These are phyloP conservation scores for Elysia crispata DNA, from an alignment of 2,888 invertebrate genomes.

Conservation along the genomic window DNA sequence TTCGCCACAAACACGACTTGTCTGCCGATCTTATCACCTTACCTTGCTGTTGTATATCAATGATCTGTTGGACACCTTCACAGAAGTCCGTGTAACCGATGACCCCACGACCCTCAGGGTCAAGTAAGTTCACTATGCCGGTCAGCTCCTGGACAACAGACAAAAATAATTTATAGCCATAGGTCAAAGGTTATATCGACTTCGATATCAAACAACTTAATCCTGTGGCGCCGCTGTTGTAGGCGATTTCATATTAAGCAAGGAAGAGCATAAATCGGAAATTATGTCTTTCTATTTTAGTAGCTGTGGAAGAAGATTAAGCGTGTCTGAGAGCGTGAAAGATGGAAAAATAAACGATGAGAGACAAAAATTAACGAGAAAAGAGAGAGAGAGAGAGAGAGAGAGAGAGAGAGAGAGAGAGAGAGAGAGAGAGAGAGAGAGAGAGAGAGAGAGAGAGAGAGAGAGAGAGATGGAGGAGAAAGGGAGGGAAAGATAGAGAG, in stretches of 20 bases:
- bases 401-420: slow-evolving; percentile 45
- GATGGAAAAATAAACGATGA: slow-evolving; percentile 37
- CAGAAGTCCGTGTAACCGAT: slow-evolving; percentile 80
- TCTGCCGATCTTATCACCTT: not conserved
- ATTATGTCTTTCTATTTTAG: too few species aligned
- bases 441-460: slow-evolving; percentile 21
- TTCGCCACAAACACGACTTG: too few species aligned
- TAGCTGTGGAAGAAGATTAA: too few species aligned
- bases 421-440: slow-evolving; percentile 33
- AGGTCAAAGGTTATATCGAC: too few species aligned
- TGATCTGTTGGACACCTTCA: slow-evolving; percentile 77
- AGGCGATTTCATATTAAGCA: too few species aligned
- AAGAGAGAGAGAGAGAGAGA: slow-evolving; percentile 38
- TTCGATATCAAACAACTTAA: too few species aligned
- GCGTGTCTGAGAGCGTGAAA: slow-evolving; percentile 29
- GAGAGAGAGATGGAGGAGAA: not conserved
- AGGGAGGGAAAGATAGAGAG: not conserved
- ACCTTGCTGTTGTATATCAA: slow-evolving; percentile 66
- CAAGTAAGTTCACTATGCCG: slow-evolving; percentile 79
- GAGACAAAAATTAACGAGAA: slow-evolving; percentile 22
- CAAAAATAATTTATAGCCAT: slow-evolving; percentile 1
- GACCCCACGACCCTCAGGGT: slow-evolving; percentile 81
- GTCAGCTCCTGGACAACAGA: slow-evolving; percentile 78
- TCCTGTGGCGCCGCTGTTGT: too few species aligned
- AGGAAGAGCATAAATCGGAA: too few species aligned